A percentile compares a stretch with the other conserved stretches of the same genome.
Conservation (phyloP, 2,888 invertebrate species). For the Polietes domitor region DNA sequence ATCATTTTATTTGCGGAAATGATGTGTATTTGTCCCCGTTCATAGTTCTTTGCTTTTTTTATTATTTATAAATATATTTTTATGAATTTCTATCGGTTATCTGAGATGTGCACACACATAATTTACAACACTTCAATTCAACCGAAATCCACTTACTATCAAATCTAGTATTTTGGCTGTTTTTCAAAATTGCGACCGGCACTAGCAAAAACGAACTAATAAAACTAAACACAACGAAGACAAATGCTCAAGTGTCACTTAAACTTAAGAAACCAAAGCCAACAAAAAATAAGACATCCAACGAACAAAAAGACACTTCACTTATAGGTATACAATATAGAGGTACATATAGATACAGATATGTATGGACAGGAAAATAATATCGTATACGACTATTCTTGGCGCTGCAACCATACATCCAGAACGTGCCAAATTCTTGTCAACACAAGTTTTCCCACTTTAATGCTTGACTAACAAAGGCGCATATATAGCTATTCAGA, state of each 20-base stretch:
- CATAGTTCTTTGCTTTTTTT: too few species aligned
- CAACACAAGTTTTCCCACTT: constrained; percentile 60
- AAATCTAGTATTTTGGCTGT: constrained; percentile 40
- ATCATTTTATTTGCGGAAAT: too few species aligned
- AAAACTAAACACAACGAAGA: constrained; percentile 21
- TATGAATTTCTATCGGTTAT: neutral
- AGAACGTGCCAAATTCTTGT: constrained; percentile 52
- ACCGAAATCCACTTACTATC: constrained; percentile 26
- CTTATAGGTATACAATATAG: neutral
- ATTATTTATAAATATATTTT: neutral
- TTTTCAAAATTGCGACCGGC: constrained; percentile 31
- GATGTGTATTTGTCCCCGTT: too few species aligned
- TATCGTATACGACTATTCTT: constrained; percentile 25
- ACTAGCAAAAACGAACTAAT: neutral
- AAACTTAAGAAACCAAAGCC: neutral
- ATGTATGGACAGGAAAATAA: constrained; percentile 36
- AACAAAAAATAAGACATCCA: neutral
- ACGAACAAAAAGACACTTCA: neutral
- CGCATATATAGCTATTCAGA: neutral
- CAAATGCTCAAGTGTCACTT: constrained; percentile 55
- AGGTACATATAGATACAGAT: neutral
- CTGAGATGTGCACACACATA: neutral
- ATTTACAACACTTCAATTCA: constrained; percentile 19
- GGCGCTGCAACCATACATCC: neutral
- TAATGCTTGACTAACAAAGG: constrained; percentile 46